phyloP scores from a whole-genome alignment of 2,113 vertebrate species.

The Coptodon rendalli region DNA sequence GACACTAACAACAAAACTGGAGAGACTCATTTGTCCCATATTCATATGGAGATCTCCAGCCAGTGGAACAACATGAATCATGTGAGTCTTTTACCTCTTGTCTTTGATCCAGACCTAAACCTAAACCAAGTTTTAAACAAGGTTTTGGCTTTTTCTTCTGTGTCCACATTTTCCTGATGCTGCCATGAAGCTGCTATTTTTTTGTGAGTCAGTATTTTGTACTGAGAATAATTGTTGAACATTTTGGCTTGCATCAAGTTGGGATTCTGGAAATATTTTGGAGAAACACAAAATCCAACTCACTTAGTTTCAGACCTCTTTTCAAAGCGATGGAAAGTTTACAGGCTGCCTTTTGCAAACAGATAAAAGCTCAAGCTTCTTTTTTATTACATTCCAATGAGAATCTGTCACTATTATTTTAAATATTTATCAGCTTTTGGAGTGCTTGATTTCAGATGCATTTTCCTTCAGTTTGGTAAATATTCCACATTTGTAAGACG shows the following conservation, averaged over 20 bases:
- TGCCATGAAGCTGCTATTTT: background rate
- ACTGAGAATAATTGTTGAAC: background rate
- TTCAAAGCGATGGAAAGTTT: background rate
- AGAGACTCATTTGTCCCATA: constrained; percentile 70
- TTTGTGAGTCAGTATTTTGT: background rate
- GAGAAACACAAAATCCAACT: background rate
- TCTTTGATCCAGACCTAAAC: background rate
- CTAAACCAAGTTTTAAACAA: background rate
- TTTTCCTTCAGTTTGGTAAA: background rate
- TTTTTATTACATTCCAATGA: background rate
- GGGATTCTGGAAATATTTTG: background rate
- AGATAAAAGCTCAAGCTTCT: background rate
- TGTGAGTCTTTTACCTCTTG: constrained; percentile 66
- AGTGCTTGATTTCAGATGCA: background rate
- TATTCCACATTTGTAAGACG: background rate
- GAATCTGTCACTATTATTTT: background rate
- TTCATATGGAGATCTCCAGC: constrained; percentile 66
- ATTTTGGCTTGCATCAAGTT: background rate
- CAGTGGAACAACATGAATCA: constrained; percentile 76
- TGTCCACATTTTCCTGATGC: background rate
- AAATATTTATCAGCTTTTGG: background rate
- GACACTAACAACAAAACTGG: constrained; percentile 78
- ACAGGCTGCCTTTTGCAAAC: background rate
- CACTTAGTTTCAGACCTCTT: background rate
- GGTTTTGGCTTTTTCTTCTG: background rate